Base-by-base conservation (phyloP, 2,113 vertebrate genomes). In the Maccullochella peelii region DNA sequence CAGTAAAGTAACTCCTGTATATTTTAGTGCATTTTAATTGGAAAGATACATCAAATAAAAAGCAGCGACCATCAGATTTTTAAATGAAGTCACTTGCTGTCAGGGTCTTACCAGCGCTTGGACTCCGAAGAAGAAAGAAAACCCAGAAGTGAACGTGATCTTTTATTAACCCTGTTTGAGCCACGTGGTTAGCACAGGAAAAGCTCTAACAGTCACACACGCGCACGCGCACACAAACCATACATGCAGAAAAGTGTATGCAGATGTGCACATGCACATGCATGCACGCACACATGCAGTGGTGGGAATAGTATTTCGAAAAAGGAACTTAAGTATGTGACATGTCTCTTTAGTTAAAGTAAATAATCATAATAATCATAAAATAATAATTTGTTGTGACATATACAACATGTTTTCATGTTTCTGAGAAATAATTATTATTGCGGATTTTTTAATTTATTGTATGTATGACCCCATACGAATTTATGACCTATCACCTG, bases 171-270 rank as follows among this genome's bases (percentile, higher is more conserved):
- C 89, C 88, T 12, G 88, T 72, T 71, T 86, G 76, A 83, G 63
- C 86, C 94, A 95, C 94, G 94, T 94, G 94, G 87, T 94, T 86
- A 20, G 86, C 83, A 95, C 94, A 95, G 95, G 94, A 96, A 95
- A 83, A 84, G 88, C 86, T 73, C 68, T 54, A 79, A 87, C 89
- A 91, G 74, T 79, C 74, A 68, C 66, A 74, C 81, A 55, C 73
- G 47, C 77, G 36, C 79, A 30, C 68, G 54, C 75, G 57, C 52
- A 63, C 42, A 61, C 14, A 21, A 44, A 42, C 55, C 30, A 66
- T 52, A 71, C 47, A 74, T 70, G 59, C 42, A 67, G 18, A 47
- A 68, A 84, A 74, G 68, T 84, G 57, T 65, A 57, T 49, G 55
- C 47, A 52, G 30, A 54, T 3, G 42, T 62, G 49, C 58, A 52